Evolutionary conservation across 2,888 invertebrate species (phyloP), one percentile per base, ranked within the genome.

Genomic region (Hermodice carunculata): DNA sequence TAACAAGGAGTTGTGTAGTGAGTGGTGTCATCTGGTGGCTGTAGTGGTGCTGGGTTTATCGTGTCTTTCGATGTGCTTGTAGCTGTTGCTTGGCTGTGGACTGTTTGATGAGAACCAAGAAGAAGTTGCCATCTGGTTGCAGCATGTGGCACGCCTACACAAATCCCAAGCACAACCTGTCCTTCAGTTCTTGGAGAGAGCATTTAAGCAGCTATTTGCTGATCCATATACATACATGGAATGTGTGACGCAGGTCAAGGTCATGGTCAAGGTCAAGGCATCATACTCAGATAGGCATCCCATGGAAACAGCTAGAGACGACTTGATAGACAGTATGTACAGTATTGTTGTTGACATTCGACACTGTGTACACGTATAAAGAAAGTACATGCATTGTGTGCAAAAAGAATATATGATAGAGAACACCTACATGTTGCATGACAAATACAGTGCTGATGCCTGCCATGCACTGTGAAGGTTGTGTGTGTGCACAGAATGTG

Each of bases 101-200:
- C 37, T 58, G 28, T 70, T 70, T 53, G 49, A 57, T 19, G 49
- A 61, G 32, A 26, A 31, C 17, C 61, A 58, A 29, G 58, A 17
- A n/a, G 69, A 70, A 43, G n/a, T 70, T 31, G n/a, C 14, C 8
- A 32, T 61, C 22, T 70, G 69, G 69, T 34, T 70, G 2, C 14
- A 54, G 3, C 26, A 44, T 14, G 40, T 66, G 19, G 17, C 31
- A 6, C 2, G 11, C 22, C 11, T 32, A 1, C 26, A 43, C 1
- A 4, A 2, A 1, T 2, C 17, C 2, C 44, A 43, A 34, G 3
- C 29, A 2, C n/a, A 40, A 2, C 19, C 11, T 1, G 31, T n/a
- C 24, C 26, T 59, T 6, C 22, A n/a, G 24, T 67, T 67, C 54
- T n/a, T 64, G 48, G 67, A 67, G 54, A 53, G 54, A 31, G 37